phyloP scores from a whole-genome alignment of 2,888 invertebrate species.

The Cryptocephalus primarius region DNA sequence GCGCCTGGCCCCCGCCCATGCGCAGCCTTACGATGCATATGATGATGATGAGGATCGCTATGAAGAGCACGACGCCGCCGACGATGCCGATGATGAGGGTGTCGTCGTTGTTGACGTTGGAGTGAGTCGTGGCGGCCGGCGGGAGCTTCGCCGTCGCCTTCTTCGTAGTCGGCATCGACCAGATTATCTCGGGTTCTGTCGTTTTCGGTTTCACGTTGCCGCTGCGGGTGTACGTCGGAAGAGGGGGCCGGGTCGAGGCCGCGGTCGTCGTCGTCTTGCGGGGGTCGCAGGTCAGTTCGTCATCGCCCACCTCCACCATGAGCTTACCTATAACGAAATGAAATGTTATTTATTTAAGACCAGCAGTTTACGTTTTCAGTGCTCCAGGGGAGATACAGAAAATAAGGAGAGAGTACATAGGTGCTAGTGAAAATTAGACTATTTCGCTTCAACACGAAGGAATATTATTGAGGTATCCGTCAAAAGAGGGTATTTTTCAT shows the following conservation, averaged over 20 bases:
- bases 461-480: too few relatives aligned
- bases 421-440: too few relatives aligned
- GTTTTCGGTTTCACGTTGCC: constrained; percentile 47
- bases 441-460: too few relatives aligned
- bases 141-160: constrained; percentile 48
- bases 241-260: constrained; percentile 21
- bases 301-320: constrained; percentile 66
- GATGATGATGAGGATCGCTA: constrained; percentile 77
- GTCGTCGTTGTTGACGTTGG: constrained; percentile 70
- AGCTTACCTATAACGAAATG: constrained; percentile 42
- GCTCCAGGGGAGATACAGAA: background rate
- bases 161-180: constrained; percentile 66
- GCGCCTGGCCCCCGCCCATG: constrained; percentile 56
- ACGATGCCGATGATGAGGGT: constrained; percentile 93
- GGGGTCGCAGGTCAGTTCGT: constrained; percentile 69
- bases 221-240: constrained; percentile 21
- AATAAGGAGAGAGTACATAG: too few relatives aligned
- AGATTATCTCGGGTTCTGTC: constrained; percentile 79
- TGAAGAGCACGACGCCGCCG: constrained; percentile 84
- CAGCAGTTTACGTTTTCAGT: too few relatives aligned
- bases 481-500: too few relatives aligned
- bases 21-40: constrained; percentile 68
- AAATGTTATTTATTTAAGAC: background rate
- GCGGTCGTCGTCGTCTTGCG: constrained; percentile 43
- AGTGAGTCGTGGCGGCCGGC: constrained; percentile 38